Percentiles rank a stretch among this genome's conserved stretches.
Conservation (phyloP, 2,888 invertebrate genomes). For the Amblyjoppa fuscipennis region DNA sequence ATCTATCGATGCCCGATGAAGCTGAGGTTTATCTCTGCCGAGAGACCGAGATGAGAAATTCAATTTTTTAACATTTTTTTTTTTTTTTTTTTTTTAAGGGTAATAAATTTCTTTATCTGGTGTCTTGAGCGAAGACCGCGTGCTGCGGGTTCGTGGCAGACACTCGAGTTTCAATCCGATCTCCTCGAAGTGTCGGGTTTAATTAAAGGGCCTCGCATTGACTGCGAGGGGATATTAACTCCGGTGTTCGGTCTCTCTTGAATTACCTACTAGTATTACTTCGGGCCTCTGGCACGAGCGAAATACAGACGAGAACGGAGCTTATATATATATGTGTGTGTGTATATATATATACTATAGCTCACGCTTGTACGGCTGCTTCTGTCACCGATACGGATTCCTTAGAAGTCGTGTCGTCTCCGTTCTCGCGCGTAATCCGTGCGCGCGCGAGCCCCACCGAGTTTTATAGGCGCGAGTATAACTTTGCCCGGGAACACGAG, state of each 20-base stretch:
- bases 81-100: background rate
- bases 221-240: slow-evolving; percentile 67
- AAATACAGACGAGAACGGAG: slow-evolving; percentile 23
- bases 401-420: slow-evolving; percentile 73
- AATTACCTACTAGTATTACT: slow-evolving; percentile 69
- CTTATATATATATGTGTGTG: slow-evolving; percentile 49
- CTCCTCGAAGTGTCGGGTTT: slow-evolving; percentile 72
- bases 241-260: slow-evolving; percentile 67
- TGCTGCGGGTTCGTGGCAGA: slow-evolving; percentile 62
- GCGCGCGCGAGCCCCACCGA: slow-evolving; percentile 62
- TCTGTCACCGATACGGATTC: slow-evolving; percentile 81
- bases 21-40: background rate
- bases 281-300: background rate
- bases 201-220: slow-evolving; percentile 71
- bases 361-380: slow-evolving; percentile 77
- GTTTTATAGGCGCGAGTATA: slow-evolving; percentile 24
- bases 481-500: slow-evolving; percentile 8
- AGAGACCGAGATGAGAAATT: background rate
- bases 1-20: background rate
- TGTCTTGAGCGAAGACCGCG: slow-evolving; percentile 56
- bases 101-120: slow-evolving; percentile 27
- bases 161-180: slow-evolving; percentile 73
- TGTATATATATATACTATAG: slow-evolving; percentile 61
- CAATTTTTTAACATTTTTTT: background rate
- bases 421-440: slow-evolving; percentile 67